Percentiles rank a stretch among this genome's conserved stretches.
phyloP scores from a whole-genome alignment of 2,888 invertebrate species.

The Machimus rusticus region DNA sequence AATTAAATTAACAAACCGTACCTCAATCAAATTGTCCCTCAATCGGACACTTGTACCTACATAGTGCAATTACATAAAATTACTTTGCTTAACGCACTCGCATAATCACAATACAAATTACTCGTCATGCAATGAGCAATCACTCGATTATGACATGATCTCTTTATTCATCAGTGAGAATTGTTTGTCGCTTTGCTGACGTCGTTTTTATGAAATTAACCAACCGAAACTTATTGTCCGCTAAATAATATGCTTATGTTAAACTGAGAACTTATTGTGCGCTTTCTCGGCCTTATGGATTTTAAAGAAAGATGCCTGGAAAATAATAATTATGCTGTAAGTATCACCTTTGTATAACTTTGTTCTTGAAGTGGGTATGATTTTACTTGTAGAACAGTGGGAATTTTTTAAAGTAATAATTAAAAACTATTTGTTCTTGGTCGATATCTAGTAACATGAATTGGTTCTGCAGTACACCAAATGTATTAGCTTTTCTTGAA shows the following conservation, averaged over 20 bases:
- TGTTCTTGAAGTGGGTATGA: neutral
- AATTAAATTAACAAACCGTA: neutral
- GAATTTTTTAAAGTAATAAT: too few relatives aligned
- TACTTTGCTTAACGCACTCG: neutral
- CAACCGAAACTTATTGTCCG: neutral
- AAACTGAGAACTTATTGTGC: neutral
- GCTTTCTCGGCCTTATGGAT: neutral
- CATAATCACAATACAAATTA: neutral
- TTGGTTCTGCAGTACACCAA: too few relatives aligned
- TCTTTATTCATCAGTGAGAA: neutral
- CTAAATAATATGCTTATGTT: neutral
- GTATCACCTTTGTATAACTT: neutral
- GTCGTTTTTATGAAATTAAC: neutral
- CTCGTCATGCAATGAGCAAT: neutral
- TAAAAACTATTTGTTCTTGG: too few relatives aligned
- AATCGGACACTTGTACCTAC: neutral
- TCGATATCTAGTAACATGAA: too few relatives aligned
- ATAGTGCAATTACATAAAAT: neutral
- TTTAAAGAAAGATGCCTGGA: neutral
- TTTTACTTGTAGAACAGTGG: neutral
- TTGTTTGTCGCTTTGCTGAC: neutral
- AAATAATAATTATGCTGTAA: neutral
- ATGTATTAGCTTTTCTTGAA: too few relatives aligned
- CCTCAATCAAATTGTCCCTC: neutral
- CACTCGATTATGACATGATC: neutral